These are phyloP conservation scores for Lordiphosa collinella DNA, from an alignment of 1,140 invertebrate genomes.

Conservation along the genomic window DNA sequence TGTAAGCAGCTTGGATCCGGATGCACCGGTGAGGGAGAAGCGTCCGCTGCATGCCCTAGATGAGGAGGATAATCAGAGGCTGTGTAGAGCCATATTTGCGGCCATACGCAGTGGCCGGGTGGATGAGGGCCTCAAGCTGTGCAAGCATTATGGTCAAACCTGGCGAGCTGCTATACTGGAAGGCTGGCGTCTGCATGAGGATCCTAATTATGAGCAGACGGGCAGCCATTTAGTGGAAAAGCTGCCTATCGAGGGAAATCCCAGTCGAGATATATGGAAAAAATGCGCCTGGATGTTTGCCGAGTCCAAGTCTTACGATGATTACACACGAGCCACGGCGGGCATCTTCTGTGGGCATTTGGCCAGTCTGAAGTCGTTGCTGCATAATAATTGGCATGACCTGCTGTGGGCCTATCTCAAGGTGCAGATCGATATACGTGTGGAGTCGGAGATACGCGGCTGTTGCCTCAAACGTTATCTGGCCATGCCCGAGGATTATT, in stretches of 20 bases:
- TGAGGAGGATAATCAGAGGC: slow-evolving; percentile 90
- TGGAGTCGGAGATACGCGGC: slow-evolving; percentile 85
- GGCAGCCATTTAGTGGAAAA: slow-evolving; percentile 72
- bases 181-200: slow-evolving; percentile 92
- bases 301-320: slow-evolving; percentile 81
- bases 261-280: slow-evolving; percentile 95
- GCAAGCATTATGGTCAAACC: slow-evolving; percentile 90
- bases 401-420: slow-evolving; percentile 93
- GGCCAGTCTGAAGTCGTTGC: slow-evolving; percentile 86
- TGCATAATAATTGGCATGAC: slow-evolving; percentile 91
- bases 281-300: slow-evolving; percentile 88
- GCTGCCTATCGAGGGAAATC: slow-evolving; percentile 89
- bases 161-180: slow-evolving; percentile 94
- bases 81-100: slow-evolving; percentile 86
- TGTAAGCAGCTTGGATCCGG: slow-evolving; percentile 93
- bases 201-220: slow-evolving; percentile 85
- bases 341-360: slow-evolving; percentile 92
- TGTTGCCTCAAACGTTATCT: slow-evolving; percentile 81
- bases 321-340: slow-evolving; percentile 85
- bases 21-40: slow-evolving; percentile 91
- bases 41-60: slow-evolving; percentile 93
- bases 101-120: slow-evolving; percentile 92
- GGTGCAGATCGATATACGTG: slow-evolving; percentile 89
- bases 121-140: slow-evolving; percentile 90
- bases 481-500: slow-evolving; percentile 87